A percentile compares a stretch with the other conserved stretches of the same genome.
These are phyloP conservation scores for Thunnus thynnus DNA, from an alignment of 2,113 vertebrate species.

Conservation along the genomic window DNA sequence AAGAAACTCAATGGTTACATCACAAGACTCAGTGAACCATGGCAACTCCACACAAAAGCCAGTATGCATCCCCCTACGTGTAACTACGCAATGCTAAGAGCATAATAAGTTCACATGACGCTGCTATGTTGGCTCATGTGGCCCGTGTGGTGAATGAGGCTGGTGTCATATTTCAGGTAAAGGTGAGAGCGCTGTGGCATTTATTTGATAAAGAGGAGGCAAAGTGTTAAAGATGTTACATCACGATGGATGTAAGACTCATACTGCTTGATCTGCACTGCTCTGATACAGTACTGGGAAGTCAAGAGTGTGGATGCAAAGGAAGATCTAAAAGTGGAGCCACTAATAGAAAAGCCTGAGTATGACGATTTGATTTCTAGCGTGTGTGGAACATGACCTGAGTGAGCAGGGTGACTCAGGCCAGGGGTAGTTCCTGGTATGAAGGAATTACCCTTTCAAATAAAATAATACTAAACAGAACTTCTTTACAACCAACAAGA, in stretches of 20 bases:
- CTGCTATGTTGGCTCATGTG: conserved; percentile 54
- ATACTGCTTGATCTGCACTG: background rate
- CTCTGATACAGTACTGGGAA: conserved; percentile 1
- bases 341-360: background rate
- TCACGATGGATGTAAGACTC: background rate
- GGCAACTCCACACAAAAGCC: conserved; percentile 68
- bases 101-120: conserved; percentile 53
- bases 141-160: conserved; percentile 17
- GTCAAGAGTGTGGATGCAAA: background rate
- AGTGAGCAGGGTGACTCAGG: background rate
- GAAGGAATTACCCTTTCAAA: background rate
- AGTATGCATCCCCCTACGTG: conserved; percentile 50
- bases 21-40: conserved; percentile 66
- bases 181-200: conserved; percentile 29
- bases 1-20: conserved; percentile 71
- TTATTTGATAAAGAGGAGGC: background rate
- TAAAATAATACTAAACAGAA: background rate
- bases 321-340: background rate
- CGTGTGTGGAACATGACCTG: conserved; percentile 9
- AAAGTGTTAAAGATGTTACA: background rate
- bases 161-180: conserved; percentile 51
- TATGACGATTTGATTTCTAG: conserved; percentile 16
- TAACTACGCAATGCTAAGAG: conserved; percentile 31
- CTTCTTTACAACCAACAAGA: background rate
- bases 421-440: conserved; percentile 6